Conservation (phyloP, 1,140 invertebrate genomes). For the Pseudomyrmex gracilis region DNA sequence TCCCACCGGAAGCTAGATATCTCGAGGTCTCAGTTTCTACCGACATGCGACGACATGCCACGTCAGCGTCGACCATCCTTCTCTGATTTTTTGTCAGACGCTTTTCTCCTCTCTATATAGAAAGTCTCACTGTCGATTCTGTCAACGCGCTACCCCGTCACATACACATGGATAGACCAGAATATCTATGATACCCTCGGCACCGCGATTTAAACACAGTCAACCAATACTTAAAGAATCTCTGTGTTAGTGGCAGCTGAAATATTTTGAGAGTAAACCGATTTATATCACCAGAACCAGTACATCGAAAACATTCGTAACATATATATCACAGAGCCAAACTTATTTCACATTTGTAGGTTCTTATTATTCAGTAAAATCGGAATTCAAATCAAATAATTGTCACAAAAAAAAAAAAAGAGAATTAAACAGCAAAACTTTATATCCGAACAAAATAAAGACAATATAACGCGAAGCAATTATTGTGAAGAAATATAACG, state of each 20-base stretch:
- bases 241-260: background rate
- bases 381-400: background rate
- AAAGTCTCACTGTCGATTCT: conserved; percentile 68
- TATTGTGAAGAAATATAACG: background rate
- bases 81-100: conserved; percentile 64
- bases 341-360: no score
- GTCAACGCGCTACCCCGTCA: conserved; percentile 69
- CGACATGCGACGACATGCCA: conserved; percentile 73
- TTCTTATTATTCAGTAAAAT: background rate
- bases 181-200: conserved; percentile 63
- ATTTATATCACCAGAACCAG: conserved; percentile 16
- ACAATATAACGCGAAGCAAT: background rate
- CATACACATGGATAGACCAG: conserved; percentile 60
- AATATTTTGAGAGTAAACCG: background rate
- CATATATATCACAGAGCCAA: background rate
- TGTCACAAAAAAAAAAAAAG: background rate
- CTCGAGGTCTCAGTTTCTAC: conserved; percentile 71
- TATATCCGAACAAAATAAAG: background rate
- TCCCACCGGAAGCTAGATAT: conserved; percentile 77
- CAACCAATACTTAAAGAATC: conserved; percentile 41
- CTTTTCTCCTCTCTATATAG: conserved; percentile 56
- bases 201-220: conserved; percentile 54
- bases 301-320: background rate
- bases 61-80: conserved; percentile 78
- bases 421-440: background rate